Base-by-base conservation (phyloP, 2,888 invertebrate species). In the Xanthorhoe designata region DNA sequence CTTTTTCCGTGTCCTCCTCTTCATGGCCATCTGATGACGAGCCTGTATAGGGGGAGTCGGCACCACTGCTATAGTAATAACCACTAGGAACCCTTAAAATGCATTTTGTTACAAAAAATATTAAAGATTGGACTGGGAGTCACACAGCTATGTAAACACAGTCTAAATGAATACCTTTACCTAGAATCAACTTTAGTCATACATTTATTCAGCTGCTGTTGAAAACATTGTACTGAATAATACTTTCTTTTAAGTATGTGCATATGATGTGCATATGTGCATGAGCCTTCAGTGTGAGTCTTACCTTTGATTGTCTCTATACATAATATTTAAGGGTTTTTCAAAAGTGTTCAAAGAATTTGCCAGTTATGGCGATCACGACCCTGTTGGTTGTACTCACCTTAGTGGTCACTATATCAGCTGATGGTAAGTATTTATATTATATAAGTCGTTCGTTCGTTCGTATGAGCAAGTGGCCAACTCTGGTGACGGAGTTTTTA, bases 241-340 rank as follows among this genome's bases (percentile, higher is more conserved):
- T 87, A 88, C 80, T 81, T n/a, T n/a, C n/a, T n/a, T 91, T 89
- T 87, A 84, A 79, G 78, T 79, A 75, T 69, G 76, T n/a, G n/a
- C n/a, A n/a, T n/a, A n/a, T n/a, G n/a, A n/a, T n/a, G n/a, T n/a
- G n/a, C n/a, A 72, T 78, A 76, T 69, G 71, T 77, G 69, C 69
- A 74, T 65, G 75, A 72, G 68, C 74, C 70, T n/a, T 75, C 87
- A 90, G 89, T 90, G 70, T 78, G 59, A 66, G 75, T 78, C 74
- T 69, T 75, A 76, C 80, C 73, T 57, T 69, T 53, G 55, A 61
- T 64, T 17, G 32, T 53, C 45, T 50, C 24, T 62, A 17, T 38
- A 63, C 67, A 62, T n/a, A 61, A n/a, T 45, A 47, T 17, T 29
- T 29, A 51, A 38, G 35, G 19, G 2, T 58, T 54, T 54, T 58